phyloP scores from a whole-genome alignment of 2,797 vertebrate genomes.

The Melanitta fusca region DNA sequence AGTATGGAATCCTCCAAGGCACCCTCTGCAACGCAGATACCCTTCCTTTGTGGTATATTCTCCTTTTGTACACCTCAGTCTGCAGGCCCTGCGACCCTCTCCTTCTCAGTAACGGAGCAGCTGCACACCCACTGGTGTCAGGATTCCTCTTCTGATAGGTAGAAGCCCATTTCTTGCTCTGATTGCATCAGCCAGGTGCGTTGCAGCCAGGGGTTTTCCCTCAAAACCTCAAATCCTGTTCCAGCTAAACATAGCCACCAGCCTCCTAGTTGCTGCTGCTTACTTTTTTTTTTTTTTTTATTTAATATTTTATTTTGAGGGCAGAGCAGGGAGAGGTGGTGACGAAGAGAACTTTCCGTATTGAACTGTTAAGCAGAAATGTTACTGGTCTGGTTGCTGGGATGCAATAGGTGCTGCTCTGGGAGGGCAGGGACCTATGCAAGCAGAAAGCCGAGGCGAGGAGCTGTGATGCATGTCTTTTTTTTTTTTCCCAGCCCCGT shows the following conservation, averaged over 20 bases:
- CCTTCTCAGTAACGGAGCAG: background rate
- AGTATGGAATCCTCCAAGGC: background rate
- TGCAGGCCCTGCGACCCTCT: background rate
- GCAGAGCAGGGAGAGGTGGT: background rate
- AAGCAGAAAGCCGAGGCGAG: background rate
- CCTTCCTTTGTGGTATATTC: fast-evolving
- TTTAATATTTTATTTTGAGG: slow-evolving; percentile 20
- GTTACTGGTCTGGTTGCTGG: background rate
- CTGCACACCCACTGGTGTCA: background rate
- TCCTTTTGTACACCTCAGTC: background rate
- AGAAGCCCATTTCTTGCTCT: slow-evolving; percentile 31
- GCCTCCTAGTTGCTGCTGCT: background rate
- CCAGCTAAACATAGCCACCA: slow-evolving; percentile 40
- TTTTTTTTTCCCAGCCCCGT: background rate
- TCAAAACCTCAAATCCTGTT: slow-evolving; percentile 59
- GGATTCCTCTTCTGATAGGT: slow-evolving; percentile 34
- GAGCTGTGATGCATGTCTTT: background rate
- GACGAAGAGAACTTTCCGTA: background rate
- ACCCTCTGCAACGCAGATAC: fast-evolving
- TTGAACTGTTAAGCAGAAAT: background rate
- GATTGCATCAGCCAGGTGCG: slow-evolving; percentile 70
- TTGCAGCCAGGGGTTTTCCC: slow-evolving; percentile 46
- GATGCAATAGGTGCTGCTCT: background rate
- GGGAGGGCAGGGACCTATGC: background rate
- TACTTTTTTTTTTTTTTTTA: background rate